These are phyloP conservation scores for Terebella lapidaria DNA, from an alignment of 2,888 invertebrate genomes.

Conservation along the genomic window DNA sequence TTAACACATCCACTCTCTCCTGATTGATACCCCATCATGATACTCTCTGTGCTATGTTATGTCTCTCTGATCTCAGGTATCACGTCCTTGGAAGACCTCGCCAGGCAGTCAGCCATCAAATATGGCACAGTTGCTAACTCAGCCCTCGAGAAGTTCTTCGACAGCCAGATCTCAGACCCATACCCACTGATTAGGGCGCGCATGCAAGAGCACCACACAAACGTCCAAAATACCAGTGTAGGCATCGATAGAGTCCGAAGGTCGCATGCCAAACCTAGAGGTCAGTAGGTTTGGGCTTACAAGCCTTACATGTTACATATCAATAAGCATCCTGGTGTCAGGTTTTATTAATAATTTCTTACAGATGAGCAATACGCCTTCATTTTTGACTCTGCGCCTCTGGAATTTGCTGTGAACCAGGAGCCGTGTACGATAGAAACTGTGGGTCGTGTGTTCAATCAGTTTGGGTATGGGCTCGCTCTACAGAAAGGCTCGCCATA, in stretches of 20 bases:
- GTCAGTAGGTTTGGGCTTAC: too few relatives aligned
- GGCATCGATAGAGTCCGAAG: slow-evolving; percentile 5
- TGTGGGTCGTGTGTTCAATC: not conserved
- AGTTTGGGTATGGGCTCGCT: too few relatives aligned
- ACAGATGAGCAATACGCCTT: too few relatives aligned
- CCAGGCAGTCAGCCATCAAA: slow-evolving; percentile 4
- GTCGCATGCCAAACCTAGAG: too few relatives aligned
- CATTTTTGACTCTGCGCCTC: not conserved
- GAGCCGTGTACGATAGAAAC: not conserved
- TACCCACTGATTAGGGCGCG: not conserved
- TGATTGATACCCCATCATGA: too few relatives aligned
- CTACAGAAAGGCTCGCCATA: too few relatives aligned
- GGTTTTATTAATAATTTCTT: too few relatives aligned
- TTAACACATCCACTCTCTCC: slow-evolving; percentile 8
- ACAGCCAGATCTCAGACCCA: not conserved
- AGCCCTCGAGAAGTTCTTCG: slow-evolving; percentile 4
- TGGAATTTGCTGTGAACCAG: not conserved
- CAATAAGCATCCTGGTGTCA: too few relatives aligned
- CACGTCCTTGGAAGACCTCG: slow-evolving; percentile 2
- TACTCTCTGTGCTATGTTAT: too few relatives aligned
- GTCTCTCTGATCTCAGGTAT: too few relatives aligned
- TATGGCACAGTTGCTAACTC: slow-evolving; percentile 7
- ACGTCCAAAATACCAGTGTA: not conserved
- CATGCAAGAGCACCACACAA: not conserved
- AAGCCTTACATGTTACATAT: too few relatives aligned